Evolutionary conservation across 1,140 invertebrate species (phyloP), one percentile per base, ranked within the genome.

Genomic region (Thalassaphorura encarpata): DNA sequence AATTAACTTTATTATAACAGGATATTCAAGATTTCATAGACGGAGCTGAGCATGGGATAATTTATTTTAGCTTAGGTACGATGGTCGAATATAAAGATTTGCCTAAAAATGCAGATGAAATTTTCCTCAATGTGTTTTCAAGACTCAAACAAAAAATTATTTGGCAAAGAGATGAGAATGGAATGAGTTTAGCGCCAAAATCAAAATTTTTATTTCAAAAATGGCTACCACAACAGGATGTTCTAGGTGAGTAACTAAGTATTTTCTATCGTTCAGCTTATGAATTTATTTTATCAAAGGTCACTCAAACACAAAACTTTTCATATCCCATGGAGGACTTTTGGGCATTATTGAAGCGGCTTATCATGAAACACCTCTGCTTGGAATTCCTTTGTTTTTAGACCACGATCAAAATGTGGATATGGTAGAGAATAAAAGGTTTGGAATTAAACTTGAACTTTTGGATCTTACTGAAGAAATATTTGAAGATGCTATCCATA

Each of bases 61-160:
- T 87, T 21, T 85, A 83, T 67, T 82, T 88, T 1, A 85, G 82
- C 2, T 85, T 88, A 81, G 85, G 85, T 0, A 85, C 84, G 0
- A 84, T 83, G 1, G 83, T 87, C 1, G 77, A 78, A 60, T 80
- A 83, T 0, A 77, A 80, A 1, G 83, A 83, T 56, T 85, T 87
- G 81, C 84, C 84, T 0, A 75, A 81, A 27, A 73, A 79, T 1
- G 72, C 83, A 2, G 75, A 83, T 28, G 71, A 73, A 18, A 74
- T 82, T 62, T 76, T 88, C 47, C 73, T 85, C 13, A 75, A 78
- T 13, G 83, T 83, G 0, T 80, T 87, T 60, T 75, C 80, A 1
- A 78, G 79, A 16, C 67, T 88, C 24, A 61, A 62, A 29, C 63
- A 60, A 49, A 41, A 46, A 49, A 56, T 67, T 26, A 33, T 67